Conservation (phyloP, 2,797 vertebrate species). For the Acomys russatus region DNA sequence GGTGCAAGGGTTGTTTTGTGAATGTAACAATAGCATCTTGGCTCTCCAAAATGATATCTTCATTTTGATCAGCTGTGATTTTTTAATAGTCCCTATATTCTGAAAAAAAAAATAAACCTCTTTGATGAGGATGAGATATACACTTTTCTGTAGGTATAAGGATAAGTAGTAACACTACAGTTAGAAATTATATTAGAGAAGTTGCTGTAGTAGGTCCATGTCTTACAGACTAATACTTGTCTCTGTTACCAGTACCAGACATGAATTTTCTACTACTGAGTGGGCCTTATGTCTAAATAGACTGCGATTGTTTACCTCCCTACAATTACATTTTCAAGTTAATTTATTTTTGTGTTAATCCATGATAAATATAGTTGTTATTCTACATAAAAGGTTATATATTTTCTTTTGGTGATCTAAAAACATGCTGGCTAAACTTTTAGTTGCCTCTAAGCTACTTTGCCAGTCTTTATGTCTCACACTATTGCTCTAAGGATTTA, state of each 20-base stretch:
- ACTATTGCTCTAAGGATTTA: background rate
- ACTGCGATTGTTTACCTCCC: background rate
- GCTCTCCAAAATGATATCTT: background rate
- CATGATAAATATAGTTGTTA: background rate
- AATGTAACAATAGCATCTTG: background rate
- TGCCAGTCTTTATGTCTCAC: slow-evolving; percentile 1
- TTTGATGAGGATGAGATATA: background rate
- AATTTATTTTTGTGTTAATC: background rate
- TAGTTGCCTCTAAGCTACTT: background rate
- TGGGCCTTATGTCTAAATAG: background rate
- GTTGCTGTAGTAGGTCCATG: background rate
- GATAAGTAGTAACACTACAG: background rate
- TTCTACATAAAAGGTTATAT: background rate
- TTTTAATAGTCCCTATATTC: background rate
- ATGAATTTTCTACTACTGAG: background rate
- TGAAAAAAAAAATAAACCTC: background rate
- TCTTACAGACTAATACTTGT: background rate
- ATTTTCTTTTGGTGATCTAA: background rate
- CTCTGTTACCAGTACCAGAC: background rate
- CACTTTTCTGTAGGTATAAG: background rate
- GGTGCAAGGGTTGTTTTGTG: background rate
- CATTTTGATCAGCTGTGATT: background rate
- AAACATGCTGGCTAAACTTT: background rate
- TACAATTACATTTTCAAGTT: background rate
- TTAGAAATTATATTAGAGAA: background rate